These are phyloP conservation scores for Ramazzottius varieornatus DNA, from an alignment of 2,888 invertebrate species.

Conservation along the genomic window DNA sequence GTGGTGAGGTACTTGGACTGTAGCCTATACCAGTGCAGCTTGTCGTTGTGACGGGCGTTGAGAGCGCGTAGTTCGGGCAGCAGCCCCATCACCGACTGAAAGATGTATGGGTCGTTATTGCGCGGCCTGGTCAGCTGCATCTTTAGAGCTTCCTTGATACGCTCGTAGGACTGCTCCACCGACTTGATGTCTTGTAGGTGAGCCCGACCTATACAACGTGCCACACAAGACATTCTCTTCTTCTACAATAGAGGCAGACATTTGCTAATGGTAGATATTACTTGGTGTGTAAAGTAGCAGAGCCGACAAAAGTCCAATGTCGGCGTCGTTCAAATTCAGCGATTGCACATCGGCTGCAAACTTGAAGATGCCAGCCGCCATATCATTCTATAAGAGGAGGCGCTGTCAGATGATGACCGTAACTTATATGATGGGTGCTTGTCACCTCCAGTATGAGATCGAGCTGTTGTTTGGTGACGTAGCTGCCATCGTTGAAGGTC, in stretches of 20 bases:
- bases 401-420: no score
- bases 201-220: conserved; percentile 38
- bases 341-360: conserved; percentile 40
- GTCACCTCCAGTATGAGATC: conserved; percentile 60
- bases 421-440: background rate
- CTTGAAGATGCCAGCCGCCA: conserved; percentile 51
- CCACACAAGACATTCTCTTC: background rate
- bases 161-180: conserved; percentile 49
- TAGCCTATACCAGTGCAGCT: conserved; percentile 59
- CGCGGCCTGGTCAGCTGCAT: conserved; percentile 40
- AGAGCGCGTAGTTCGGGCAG: conserved; percentile 52
- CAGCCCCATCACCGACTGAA: conserved; percentile 31
- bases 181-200: conserved; percentile 52
- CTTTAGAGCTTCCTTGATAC: conserved; percentile 58
- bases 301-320: conserved; percentile 62
- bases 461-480: conserved; percentile 52
- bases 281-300: conserved; percentile 44
- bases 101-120: conserved; percentile 32
- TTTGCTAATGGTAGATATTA: conserved; percentile 10
- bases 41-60: conserved; percentile 51
- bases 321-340: conserved; percentile 55
- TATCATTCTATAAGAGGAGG: conserved; percentile 40
- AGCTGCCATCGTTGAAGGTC: conserved; percentile 67
- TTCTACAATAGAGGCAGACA: background rate
- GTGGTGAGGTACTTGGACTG: conserved; percentile 39